Evolutionary conservation across 2,888 invertebrate species (phyloP).

Genomic region (Anoplius nigerrimus): DNA sequence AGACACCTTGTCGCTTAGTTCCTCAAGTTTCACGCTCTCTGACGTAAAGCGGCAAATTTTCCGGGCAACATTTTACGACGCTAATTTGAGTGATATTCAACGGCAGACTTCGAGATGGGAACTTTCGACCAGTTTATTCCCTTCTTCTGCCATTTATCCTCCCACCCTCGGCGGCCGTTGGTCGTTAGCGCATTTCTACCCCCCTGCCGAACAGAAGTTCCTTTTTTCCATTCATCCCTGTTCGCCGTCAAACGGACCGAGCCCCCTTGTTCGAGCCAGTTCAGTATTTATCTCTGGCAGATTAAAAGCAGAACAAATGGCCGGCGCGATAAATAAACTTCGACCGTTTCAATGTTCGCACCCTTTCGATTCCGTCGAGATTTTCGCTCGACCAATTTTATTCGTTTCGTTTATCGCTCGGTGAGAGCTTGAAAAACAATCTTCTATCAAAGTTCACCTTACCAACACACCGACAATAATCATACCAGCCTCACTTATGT

Average conservation of each 20-base stretch:
- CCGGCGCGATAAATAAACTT: constrained; percentile 49
- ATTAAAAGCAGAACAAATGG: constrained; percentile 53
- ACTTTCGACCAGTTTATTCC: neutral
- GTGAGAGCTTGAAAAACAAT: no score
- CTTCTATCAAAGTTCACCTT: no score
- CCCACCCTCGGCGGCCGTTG: neutral
- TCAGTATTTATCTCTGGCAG: constrained; percentile 50
- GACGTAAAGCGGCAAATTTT: no score
- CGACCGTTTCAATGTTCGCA: constrained; percentile 10
- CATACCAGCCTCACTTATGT: no score
- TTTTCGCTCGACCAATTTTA: neutral
- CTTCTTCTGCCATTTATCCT: neutral
- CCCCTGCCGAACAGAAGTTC: neutral
- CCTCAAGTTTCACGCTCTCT: no score
- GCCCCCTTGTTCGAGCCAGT: constrained; percentile 35
- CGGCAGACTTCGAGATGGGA: no score
- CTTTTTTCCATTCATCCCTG: neutral
- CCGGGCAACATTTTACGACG: no score
- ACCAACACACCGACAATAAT: no score
- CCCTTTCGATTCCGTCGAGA: neutral
- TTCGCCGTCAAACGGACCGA: neutral
- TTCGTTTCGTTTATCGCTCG: neutral
- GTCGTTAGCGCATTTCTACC: neutral
- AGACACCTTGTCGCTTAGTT: no score
- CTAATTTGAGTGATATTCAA: no score